Base-by-base conservation (phyloP, 2,797 vertebrate genomes). In the Lemur catta region DNA sequence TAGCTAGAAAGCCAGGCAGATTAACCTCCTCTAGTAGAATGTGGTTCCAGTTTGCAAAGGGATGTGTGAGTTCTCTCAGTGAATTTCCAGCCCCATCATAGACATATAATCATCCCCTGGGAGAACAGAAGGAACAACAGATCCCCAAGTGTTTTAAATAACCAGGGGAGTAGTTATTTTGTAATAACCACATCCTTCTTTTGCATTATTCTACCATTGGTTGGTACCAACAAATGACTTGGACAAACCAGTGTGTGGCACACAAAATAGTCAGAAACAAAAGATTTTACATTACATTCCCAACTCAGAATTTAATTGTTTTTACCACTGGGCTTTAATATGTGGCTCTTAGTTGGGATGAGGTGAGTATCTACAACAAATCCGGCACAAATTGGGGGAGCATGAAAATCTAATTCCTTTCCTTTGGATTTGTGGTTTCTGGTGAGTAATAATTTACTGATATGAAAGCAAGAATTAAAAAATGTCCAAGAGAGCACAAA, bases 71-170 rank as follows among this genome's bases (percentile, higher is more conserved):
- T 94, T 97, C 79, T 95, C 91, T 97, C 72, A 59, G 74, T 67
- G 6, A 96, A 97, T 97, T 98, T 98, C 98, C 93, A 96, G 93
- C 95, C 97, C 97, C 93, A 84, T 89, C 94, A 43, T 63, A 91
- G 85, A 93, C 55, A 55, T 46, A 88, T 93, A 97, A 96, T 98
- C 91, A 75, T 90, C 89, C 93, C 78, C 76, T 85, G 95, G 94
- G 93, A 97, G 50, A 95, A 46, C 65, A 95, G 80, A 96, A 98
- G 97, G 94, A 96, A 97, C 89, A 98, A 91, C 90, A 96, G 91
- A 89, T 57, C 84, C 11, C 71, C 96, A 88, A 96, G 71, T 91
- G 93, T 35, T 80, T 98, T 69, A 86, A 81, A 97, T 96, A 88
- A 88, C 79, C 92, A 90, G 80, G 87, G 93, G 52, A 74, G 38